Evolutionary conservation across 2,113 vertebrate genomes (phyloP).

Genomic region (Upupa epops): DNA sequence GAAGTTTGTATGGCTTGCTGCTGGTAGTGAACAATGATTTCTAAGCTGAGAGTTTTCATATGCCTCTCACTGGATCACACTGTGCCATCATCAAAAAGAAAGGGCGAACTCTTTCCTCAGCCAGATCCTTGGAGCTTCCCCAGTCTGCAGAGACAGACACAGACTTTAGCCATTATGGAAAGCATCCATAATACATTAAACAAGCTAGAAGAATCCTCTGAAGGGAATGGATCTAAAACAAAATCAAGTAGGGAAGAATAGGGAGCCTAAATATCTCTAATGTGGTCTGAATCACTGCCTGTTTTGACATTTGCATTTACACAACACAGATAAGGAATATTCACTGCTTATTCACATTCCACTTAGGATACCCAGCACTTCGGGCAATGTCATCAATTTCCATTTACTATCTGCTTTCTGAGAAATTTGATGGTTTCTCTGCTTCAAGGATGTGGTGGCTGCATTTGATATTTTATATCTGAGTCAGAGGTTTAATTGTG

Average conservation of each 20-base stretch:
- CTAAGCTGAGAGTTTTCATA: neutral
- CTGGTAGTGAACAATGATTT: neutral
- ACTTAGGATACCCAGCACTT: neutral
- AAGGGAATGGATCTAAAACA: neutral
- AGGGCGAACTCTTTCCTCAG: neutral
- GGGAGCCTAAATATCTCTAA: neutral
- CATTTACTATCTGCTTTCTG: neutral
- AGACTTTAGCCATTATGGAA: neutral
- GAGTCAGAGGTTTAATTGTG: slow-evolving; percentile 16
- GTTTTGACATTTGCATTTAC: neutral
- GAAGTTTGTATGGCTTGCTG: neutral
- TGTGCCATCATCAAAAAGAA: neutral
- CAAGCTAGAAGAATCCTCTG: neutral
- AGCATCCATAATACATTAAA: neutral
- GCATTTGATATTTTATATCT: neutral
- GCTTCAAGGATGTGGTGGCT: neutral
- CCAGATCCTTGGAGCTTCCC: neutral
- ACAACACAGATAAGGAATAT: neutral
- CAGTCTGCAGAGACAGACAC: neutral
- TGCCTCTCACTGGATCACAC: neutral
- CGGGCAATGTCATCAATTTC: neutral
- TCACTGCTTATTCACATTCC: neutral
- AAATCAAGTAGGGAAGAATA: neutral
- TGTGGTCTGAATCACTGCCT: neutral
- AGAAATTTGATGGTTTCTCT: neutral